Conservation (phyloP, 2,113 vertebrate genomes). For the Gallinago media region DNA sequence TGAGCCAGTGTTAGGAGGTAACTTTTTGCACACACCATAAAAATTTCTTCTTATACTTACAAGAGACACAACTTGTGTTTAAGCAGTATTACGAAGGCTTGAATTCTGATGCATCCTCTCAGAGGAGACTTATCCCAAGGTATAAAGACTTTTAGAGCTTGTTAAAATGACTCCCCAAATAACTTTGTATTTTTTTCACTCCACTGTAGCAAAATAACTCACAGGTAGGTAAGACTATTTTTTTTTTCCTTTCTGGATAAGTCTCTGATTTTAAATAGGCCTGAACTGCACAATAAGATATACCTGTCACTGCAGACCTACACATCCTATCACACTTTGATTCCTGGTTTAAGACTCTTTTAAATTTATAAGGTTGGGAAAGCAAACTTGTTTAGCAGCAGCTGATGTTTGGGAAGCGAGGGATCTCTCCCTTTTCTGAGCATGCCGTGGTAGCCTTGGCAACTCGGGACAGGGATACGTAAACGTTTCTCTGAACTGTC, state of each 20-base stretch:
- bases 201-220: neutral
- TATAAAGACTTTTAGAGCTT: neutral
- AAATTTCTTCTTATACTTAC: neutral
- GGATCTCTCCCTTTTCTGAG: neutral
- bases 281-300: neutral
- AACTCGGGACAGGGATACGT: neutral
- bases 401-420: neutral
- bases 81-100: neutral
- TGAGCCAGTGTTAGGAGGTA: slow-evolving; percentile 26
- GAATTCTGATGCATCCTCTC: neutral
- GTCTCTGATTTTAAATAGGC: neutral
- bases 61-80: neutral
- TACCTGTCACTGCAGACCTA: neutral
- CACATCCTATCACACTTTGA: neutral
- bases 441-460: neutral
- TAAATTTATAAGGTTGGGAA: neutral
- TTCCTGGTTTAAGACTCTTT: neutral
- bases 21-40: neutral
- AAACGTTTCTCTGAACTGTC: neutral
- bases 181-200: neutral
- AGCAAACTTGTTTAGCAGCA: neutral
- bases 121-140: neutral
- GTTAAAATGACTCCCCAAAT: neutral
- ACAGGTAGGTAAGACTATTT: neutral
- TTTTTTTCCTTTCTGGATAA: neutral